Evolutionary conservation across 1,140 invertebrate species (phyloP), one percentile per base, ranked within the genome.

Genomic region (Bombus polaris): DNA sequence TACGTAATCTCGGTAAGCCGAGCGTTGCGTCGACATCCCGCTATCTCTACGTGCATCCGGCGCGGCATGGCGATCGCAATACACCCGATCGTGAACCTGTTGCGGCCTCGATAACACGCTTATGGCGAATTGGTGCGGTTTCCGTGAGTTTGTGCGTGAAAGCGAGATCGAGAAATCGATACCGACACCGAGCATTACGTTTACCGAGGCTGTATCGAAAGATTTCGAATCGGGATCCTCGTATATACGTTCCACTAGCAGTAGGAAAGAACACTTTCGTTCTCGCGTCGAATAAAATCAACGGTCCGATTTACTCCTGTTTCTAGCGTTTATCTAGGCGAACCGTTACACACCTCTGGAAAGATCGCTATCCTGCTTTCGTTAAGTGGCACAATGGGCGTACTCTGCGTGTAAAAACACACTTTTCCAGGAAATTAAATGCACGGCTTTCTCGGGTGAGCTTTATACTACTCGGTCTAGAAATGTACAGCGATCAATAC

Each of bases 391-490:
- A 83, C 82, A 78, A 83, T 57, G 47, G 62, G 82, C 65, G 74
- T 78, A 15, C 10, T 10, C 44, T 32, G 37, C 82, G 47, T 71
- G 65, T 78, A 70, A 83, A 78, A 78, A 77, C 77, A 83, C 47
- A 57, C 62, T 83, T 78, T 83, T 83, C 82, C 74, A 83, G 47
- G 82, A 78, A 78, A 78, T 77, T 25, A 42, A 83, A 68, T 70
- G 73, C 47, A n/a, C 74, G 44, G 28, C 35, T 70, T 71, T 83
- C 80, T 59, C 68, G n/a, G 1, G 0, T 22, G n/a, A 73, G 44
- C 65, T 68, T 79, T 79, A 66, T 65, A 77, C 75, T 42, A 32
- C 47, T n/a, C 59, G 44, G 35, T 57, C 81, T 83, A 70, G 81
- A 83, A 83, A 78, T 1, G 44, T 47, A 32, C 10, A 15, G 2